These are phyloP conservation scores for Papilio helenus DNA, from an alignment of 1,140 invertebrate species.

Conservation along the genomic window DNA sequence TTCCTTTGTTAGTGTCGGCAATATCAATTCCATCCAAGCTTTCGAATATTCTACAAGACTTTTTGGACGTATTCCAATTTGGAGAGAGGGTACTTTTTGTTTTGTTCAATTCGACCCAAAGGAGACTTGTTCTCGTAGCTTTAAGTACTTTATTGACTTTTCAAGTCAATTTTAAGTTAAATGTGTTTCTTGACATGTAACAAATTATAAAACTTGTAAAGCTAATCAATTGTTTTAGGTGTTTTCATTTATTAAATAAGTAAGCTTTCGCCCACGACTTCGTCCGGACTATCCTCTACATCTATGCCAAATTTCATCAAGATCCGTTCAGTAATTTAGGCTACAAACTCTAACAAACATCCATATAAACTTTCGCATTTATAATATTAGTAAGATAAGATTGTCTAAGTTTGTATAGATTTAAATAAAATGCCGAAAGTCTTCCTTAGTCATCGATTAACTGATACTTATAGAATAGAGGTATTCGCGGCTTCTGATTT, in stretches of 20 bases:
- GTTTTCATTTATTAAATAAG: too few species aligned
- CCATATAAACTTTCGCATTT: too few species aligned
- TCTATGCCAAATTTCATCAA: too few species aligned
- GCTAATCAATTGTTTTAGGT: neutral
- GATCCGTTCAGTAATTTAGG: too few species aligned
- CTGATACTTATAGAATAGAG: neutral
- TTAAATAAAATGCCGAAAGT: too few species aligned
- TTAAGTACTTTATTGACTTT: neutral
- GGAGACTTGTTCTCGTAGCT: slow-evolving; percentile 3
- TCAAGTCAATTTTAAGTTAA: slow-evolving; percentile 12
- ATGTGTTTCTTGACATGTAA: neutral
- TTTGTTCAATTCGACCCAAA: slow-evolving; percentile 10
- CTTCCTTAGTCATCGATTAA: neutral
- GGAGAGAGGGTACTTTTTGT: slow-evolving; percentile 2
- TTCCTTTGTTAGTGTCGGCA: slow-evolving; percentile 16
- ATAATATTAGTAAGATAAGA: too few species aligned
- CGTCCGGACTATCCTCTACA: too few species aligned
- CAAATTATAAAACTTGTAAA: neutral
- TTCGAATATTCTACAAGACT: slow-evolving; percentile 10
- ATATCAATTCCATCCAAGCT: slow-evolving; percentile 15
- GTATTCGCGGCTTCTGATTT: neutral
- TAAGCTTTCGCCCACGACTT: too few species aligned
- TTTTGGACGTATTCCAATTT: slow-evolving; percentile 35
- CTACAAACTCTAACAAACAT: too few species aligned
- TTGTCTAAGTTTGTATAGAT: too few species aligned